Evolutionary conservation across 2,797 vertebrate genomes (phyloP), one percentile per base, ranked within the genome.

Genomic region (Allobates femoralis): DNA sequence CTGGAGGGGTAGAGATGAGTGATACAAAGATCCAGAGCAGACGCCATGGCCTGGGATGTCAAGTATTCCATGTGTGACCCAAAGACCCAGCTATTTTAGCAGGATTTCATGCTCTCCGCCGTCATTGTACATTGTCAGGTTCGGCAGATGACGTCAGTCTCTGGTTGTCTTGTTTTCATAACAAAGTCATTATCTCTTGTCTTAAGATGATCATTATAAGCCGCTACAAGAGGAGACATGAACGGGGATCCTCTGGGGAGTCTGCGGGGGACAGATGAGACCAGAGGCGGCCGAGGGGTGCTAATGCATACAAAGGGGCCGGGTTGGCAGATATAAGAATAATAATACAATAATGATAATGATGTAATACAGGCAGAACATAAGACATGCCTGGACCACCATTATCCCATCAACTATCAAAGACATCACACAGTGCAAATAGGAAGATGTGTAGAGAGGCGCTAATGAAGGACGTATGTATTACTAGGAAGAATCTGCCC

Each of bases 181-280:
- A 66, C 41, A 80, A 64, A 74, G 21, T 74, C 71, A 74, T 74
- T 74, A 74, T 50, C 34, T 56, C 30, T 58, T 32, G n/a, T 64
- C 28, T 67, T 55, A 46, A 19, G 12, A 23, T 28, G 60, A 32
- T 66, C 18, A 64, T 19, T 64, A 46, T 50, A 50, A 80, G 8
- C 8, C 32, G 37, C 5, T 37, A 66, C 79, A 81, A 69, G 79
- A 67, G 21, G 64, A 66, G 64, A 37, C 79, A 30, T 71, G 79
- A n/a, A 12, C 1, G 26, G n/a, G n/a, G 21, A 55, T 30, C 50
- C 79, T 37, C 79, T 6, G 18, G 51, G 78, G 78, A 62, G 34
- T 30, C 78, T 66, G 58, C n/a, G 2, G 1, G 37, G 5, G 32
- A 78, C 34, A 62, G 76, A 14, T n/a, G 56, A 62, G 32, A 16